Evolutionary conservation across 2,113 vertebrate species (phyloP), one percentile per base, ranked within the genome.

Genomic region (Phoxinus phoxinus): DNA sequence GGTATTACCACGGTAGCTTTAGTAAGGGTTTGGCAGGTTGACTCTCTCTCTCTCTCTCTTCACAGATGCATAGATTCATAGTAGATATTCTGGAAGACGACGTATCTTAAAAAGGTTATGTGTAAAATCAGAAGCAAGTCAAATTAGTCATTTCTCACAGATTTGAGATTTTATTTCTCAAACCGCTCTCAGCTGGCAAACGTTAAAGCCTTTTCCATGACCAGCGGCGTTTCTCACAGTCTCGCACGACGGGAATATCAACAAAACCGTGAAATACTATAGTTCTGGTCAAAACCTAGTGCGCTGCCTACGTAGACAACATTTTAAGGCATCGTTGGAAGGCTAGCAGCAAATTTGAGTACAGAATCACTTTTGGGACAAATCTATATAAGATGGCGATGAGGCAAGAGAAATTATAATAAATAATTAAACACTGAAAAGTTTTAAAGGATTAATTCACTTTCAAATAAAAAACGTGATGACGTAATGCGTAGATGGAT

Each of bases 61-160:
- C 15, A 37, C 67, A 37, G 25, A 75, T 75, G 73, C 73, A 75
- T 75, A 75, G 73, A 51, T 75, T 51, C 41, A 30, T 25, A 27
- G 13, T 13, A 46, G 73, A 30, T 30, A 9, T 76, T 76, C 73
- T 53, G 74, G 74, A 53, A 76, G 74, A 76, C 4, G 17, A 12
- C 9, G 2, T 6, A 4, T 53, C 74, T 46, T 81, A 67, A 23
- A 78, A 37, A 65, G 13, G 37, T 21, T 79, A 46, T 48, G 48
- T 6, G 21, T 46, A 5, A 65, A 48, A 32, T 35, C n/a, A 46
- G 67, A 69, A 21, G 65, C 3, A 21, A 69, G 65, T 69, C 65
- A 69, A 69, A 41, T 71, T 10, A 41, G 67, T 44, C 2, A 63
- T 61, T 61, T 41, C 37, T 46, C 15, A 19, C n/a, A 80, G 53